These are phyloP conservation scores for Bombus cullumanus DNA, from an alignment of 1,140 invertebrate genomes.

Conservation along the genomic window DNA sequence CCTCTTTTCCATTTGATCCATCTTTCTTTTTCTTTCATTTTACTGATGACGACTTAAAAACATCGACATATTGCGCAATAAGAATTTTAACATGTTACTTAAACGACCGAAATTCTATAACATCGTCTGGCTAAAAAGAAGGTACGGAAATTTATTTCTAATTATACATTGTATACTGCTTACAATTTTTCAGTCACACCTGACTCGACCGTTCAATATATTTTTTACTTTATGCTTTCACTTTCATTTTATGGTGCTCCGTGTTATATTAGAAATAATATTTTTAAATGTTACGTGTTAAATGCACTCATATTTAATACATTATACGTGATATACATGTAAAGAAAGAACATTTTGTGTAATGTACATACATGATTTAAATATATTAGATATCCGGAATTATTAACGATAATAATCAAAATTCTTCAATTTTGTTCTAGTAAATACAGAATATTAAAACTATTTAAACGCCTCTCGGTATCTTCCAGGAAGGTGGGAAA, in stretches of 20 bases:
- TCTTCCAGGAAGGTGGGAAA: constrained; percentile 8
- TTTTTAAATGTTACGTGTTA: not conserved
- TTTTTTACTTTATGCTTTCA: not conserved
- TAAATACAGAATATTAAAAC: not conserved
- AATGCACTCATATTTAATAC: no score
- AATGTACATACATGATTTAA: not conserved
- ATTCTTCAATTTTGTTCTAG: not conserved
- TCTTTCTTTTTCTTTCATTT: not conserved
- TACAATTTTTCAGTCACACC: not conserved
- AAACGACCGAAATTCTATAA: not conserved
- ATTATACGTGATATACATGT: not conserved
- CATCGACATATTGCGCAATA: not conserved
- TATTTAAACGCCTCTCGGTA: not conserved
- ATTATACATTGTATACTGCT: not conserved
- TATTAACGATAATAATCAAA: no score
- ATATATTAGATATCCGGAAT: not conserved
- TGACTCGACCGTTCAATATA: not conserved
- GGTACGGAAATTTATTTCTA: constrained; percentile 28
- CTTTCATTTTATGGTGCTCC: not conserved
- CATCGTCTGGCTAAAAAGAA: not conserved
- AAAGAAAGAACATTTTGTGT: not conserved
- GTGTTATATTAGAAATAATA: not conserved
- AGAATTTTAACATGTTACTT: not conserved
- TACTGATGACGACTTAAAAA: not conserved
- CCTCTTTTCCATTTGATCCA: not conserved